Percentiles rank a stretch among this genome's conserved stretches.
Conservation (phyloP, 2,888 invertebrate species). For the Nematopogon swammerdamellus region DNA sequence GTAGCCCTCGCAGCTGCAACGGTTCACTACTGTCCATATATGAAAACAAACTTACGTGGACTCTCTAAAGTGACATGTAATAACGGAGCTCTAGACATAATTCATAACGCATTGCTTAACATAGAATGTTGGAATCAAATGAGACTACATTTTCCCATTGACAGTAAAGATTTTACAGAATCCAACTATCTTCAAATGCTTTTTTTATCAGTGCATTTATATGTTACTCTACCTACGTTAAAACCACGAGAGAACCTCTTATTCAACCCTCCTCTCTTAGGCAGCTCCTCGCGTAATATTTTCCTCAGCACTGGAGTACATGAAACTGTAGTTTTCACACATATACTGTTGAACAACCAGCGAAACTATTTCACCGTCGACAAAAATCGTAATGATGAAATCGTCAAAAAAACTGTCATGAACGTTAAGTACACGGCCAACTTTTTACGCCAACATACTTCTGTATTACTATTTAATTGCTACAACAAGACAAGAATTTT, state of each 20-base stretch:
- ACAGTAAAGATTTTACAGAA: conserved; percentile 44
- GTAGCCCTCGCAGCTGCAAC: conserved; percentile 53
- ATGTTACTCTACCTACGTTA: conserved; percentile 51
- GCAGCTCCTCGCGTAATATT: conserved; percentile 32
- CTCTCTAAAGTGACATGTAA: conserved; percentile 38
- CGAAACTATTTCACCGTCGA: conserved; percentile 35
- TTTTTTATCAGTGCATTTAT: conserved; percentile 55
- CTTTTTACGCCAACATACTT: conserved; percentile 28
- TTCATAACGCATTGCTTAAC: conserved; percentile 58
- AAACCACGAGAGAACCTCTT: conserved; percentile 35
- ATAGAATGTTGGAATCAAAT: conserved; percentile 52
- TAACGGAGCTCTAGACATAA: conserved; percentile 28
- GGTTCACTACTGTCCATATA: conserved; percentile 56
- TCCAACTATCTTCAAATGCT: conserved; percentile 58
- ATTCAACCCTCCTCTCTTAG: conserved; percentile 43
- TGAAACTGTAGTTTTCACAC: conserved; percentile 33
- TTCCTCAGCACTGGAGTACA: conserved; percentile 34
- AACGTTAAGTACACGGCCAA: conserved; percentile 37
- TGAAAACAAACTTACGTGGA: conserved; percentile 35
- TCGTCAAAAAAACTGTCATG: conserved; percentile 33
- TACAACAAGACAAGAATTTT: conserved; percentile 46
- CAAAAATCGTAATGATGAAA: conserved; percentile 28
- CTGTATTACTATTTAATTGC: conserved; percentile 36
- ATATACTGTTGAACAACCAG: conserved; percentile 28
- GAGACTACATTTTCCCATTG: conserved; percentile 51